phyloP scores from a whole-genome alignment of 1,140 invertebrate species.

The Drosophila neocordata region DNA sequence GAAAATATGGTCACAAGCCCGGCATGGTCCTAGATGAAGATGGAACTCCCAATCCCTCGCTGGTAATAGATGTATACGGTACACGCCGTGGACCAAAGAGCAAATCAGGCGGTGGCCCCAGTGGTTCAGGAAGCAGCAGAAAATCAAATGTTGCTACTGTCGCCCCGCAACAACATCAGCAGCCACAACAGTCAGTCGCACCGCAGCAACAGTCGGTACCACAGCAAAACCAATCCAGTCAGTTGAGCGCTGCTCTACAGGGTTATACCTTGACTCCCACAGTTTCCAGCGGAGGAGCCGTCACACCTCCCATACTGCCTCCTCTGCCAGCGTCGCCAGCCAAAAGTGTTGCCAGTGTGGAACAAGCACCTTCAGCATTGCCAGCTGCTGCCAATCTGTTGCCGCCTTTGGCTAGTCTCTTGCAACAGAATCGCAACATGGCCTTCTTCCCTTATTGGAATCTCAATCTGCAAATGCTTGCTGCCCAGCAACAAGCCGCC shows the following conservation, averaged over 20 bases:
- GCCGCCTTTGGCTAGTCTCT: constrained; percentile 70
- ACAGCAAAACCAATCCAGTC: constrained; percentile 41
- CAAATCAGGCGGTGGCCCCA: constrained; percentile 76
- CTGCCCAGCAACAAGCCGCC: constrained; percentile 80
- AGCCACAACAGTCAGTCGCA: constrained; percentile 26
- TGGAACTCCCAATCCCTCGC: constrained; percentile 92
- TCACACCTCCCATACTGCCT: constrained; percentile 29
- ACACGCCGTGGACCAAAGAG: constrained; percentile 92
- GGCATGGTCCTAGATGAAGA: constrained; percentile 94
- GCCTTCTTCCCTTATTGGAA: constrained; percentile 82
- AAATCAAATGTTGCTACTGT: constrained; percentile 47
- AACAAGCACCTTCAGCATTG: constrained; percentile 35
- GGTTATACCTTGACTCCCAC: constrained; percentile 52
- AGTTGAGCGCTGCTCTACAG: constrained; percentile 64
- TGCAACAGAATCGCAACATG: constrained; percentile 80
- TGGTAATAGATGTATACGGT: constrained; percentile 95
- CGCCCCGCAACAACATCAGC: constrained; percentile 12
- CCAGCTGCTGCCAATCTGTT: constrained; percentile 55
- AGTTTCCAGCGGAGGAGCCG: constrained; percentile 31
- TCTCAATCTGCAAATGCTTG: constrained; percentile 82
- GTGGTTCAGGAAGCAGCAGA: constrained; percentile 27
- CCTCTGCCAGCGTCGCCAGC: constrained; percentile 55
- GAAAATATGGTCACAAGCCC: constrained; percentile 95
- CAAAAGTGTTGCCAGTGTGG: constrained; percentile 60
- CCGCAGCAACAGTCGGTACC: constrained; percentile 17